Conservation (phyloP, 1,140 invertebrate genomes). For the Tenebrio molitor region DNA sequence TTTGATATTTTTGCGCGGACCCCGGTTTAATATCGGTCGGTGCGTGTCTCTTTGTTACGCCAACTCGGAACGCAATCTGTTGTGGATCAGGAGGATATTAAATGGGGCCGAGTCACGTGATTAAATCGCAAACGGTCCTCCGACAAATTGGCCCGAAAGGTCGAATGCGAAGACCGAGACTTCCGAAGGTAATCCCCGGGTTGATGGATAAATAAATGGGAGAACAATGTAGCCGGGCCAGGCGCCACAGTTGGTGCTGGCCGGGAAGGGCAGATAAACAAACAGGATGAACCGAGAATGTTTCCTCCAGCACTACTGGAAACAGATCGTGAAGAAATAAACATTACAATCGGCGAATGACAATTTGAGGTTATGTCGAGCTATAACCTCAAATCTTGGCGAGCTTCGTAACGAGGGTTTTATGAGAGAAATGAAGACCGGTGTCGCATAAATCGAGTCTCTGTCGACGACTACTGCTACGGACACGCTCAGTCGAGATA, state of each 20-base stretch:
- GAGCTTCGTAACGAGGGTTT: too few relatives aligned
- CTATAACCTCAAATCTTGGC: too few relatives aligned
- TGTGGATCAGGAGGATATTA: neutral
- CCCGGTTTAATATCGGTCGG: neutral
- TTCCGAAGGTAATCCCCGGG: constrained; percentile 2
- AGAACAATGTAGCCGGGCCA: neutral
- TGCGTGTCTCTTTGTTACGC: constrained; percentile 3
- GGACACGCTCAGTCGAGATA: too few relatives aligned
- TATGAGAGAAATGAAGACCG: too few relatives aligned
- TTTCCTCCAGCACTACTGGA: too few relatives aligned
- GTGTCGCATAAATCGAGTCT: too few relatives aligned
- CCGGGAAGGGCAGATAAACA: neutral
- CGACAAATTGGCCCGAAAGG: constrained; percentile 12
- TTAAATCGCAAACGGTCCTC: neutral
- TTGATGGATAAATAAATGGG: constrained; percentile 12
- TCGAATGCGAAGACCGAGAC: neutral
- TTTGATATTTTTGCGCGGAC: constrained; percentile 40
- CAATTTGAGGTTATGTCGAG: too few relatives aligned
- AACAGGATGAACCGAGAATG: neutral
- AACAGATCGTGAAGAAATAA: too few relatives aligned
- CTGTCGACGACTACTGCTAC: too few relatives aligned
- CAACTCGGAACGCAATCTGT: constrained; percentile 1
- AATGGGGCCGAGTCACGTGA: neutral
- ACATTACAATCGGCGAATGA: too few relatives aligned
- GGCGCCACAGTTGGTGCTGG: too few relatives aligned